Evolutionary conservation across 2,797 vertebrate species (phyloP), one percentile per base, ranked within the genome.

Genomic region (Notamacropus eugenii): DNA sequence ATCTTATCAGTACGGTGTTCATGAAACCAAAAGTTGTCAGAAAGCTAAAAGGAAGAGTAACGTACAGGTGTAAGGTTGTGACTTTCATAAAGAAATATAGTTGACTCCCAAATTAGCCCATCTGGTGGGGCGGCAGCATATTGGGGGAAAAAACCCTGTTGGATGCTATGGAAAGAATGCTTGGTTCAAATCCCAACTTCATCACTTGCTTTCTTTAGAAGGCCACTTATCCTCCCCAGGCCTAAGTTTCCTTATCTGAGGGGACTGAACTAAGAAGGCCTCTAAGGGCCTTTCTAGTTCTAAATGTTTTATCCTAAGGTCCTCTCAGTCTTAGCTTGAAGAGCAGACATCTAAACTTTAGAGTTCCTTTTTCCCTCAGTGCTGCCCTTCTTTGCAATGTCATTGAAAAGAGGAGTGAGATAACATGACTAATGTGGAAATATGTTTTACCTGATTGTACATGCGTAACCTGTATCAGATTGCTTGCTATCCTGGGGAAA

Each of bases 201-300:
- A n/a, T 91, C 74, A 62, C 29, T 95, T 94, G 93, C 90, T 54
- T n/a, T 90, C 90, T 28, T 50, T 95, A 34, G 40, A 87, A 87
- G 55, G 0, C 46, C 46, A 40, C 31, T 82, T 90, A 92, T 13
- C 8, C 52, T 50, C 27, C 22, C 24, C 52, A 50, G 40, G 40
- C 50, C 27, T 95, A n/a, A 6, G 28, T 92, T 58, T 91, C 31
- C 34, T 94, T 90, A 67, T 55, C 16, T 56, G 58, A 16, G 92
- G 58, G 67, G n/a, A 8, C 10, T 40, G 19, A 74, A 74, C 8
- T 74, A 74, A 74, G 67, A 67, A 1, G 19, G 40, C 16, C 19
- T 40, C 67, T 74, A 74, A 46, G n/a, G 67, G 16, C 28, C n/a
- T 74, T 74, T 74, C 67, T 2, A 46, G n/a, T 74, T 74, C 62